Evolutionary conservation across 2,888 invertebrate species (phyloP).

Genomic region (Muschampia staudingeri): DNA sequence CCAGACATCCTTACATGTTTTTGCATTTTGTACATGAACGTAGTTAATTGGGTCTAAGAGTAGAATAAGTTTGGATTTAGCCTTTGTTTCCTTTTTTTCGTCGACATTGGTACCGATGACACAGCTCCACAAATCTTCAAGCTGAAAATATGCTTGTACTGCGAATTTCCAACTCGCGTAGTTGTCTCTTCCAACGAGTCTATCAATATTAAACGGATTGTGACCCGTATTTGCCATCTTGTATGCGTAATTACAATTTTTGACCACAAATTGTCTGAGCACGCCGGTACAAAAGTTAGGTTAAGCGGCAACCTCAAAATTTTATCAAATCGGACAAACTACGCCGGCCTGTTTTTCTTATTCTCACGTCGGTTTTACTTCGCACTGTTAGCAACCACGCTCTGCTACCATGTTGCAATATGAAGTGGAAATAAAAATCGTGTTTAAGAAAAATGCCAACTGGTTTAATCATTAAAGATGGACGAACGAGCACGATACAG

Average conservation of each 20-base stretch:
- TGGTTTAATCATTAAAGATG: no score
- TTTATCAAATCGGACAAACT: not conserved
- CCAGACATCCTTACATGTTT: conserved; percentile 33
- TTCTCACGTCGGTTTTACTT: not conserved
- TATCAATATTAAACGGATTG: conserved; percentile 41
- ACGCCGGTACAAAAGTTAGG: not conserved
- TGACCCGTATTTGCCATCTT: conserved; percentile 36
- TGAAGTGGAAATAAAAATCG: no score
- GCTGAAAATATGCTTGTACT: conserved; percentile 41
- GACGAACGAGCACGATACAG: no score
- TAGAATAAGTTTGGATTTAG: conserved; percentile 46
- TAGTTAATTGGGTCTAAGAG: conserved; percentile 38
- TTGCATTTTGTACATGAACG: conserved; percentile 31
- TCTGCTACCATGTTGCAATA: conserved; percentile 21
- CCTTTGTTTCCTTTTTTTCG: conserved; percentile 39
- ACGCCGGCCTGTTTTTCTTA: not conserved
- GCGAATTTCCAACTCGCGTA: conserved; percentile 48
- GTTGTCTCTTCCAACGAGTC: conserved; percentile 47
- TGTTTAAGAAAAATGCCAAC: no score
- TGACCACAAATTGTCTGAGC: not conserved
- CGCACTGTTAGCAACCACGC: conserved; percentile 2
- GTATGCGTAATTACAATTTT: not conserved
- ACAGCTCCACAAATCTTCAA: conserved; percentile 35
- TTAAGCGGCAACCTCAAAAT: not conserved
- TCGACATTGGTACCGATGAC: conserved; percentile 6